These are phyloP conservation scores for Zosterops hypoxanthus DNA, from an alignment of 2,113 vertebrate genomes.

Conservation along the genomic window DNA sequence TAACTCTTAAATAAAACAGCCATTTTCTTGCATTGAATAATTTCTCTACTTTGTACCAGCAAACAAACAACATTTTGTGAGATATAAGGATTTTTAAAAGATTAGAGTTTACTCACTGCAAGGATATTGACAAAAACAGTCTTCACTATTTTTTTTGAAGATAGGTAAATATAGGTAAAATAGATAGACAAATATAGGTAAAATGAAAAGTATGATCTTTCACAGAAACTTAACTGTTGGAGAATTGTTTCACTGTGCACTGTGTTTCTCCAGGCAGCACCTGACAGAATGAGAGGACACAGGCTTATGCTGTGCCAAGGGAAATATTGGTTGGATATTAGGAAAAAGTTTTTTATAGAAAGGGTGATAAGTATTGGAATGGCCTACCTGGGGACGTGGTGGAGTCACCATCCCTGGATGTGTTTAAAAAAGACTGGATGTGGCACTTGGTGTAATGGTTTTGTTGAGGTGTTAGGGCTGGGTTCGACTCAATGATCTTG, in stretches of 20 bases:
- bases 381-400: not conserved
- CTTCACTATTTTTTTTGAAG: not conserved
- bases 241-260: not conserved
- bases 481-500: not conserved
- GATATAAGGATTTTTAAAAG: not conserved
- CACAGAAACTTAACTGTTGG: not conserved
- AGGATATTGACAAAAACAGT: not conserved
- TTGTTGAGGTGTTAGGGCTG: not conserved
- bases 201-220: not conserved
- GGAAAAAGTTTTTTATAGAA: not conserved
- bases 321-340: not conserved
- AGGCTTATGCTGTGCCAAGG: not conserved
- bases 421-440: not conserved
- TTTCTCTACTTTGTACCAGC: not conserved
- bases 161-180: not conserved
- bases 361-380: not conserved
- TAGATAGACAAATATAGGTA: not conserved
- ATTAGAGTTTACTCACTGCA: not conserved
- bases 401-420: not conserved
- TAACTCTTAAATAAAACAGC: conserved; percentile 29
- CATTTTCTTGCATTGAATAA: not conserved
- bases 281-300: not conserved
- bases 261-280: not conserved
- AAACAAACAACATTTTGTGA: not conserved
- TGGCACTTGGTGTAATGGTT: not conserved